These are phyloP conservation scores for Rhynchotus rufescens DNA, from an alignment of 2,797 vertebrate genomes.

Conservation along the genomic window DNA sequence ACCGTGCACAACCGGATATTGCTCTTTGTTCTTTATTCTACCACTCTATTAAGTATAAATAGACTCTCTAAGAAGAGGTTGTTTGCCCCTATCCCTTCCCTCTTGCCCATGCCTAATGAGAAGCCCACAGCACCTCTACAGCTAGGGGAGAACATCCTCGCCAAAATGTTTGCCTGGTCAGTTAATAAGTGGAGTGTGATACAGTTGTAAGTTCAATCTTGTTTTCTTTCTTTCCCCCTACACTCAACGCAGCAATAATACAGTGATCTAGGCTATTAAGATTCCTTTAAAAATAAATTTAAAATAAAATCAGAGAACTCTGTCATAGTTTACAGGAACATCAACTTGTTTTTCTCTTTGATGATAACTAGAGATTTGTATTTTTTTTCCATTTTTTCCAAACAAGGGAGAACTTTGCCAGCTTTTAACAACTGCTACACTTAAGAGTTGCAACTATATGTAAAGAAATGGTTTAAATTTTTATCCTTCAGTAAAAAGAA, in stretches of 20 bases:
- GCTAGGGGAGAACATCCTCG: neutral
- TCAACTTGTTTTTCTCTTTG: neutral
- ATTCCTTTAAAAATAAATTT: neutral
- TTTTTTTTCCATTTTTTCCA: neutral
- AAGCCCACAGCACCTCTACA: neutral
- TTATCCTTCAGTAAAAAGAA: neutral
- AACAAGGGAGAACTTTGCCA: neutral
- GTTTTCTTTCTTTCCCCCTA: neutral
- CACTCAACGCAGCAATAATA: neutral
- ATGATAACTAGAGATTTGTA: neutral
- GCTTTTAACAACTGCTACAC: neutral
- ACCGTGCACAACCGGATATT: rapidly evolving
- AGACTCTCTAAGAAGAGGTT: neutral
- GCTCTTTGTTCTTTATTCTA: neutral
- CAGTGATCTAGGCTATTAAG: neutral
- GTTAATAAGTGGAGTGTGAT: neutral
- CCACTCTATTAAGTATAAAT: neutral
- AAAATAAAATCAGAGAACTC: neutral
- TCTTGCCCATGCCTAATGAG: neutral
- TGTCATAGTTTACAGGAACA: constrained; percentile 1
- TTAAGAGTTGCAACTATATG: neutral
- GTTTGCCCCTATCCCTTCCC: neutral
- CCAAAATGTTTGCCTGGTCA: neutral
- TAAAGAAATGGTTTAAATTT: neutral
- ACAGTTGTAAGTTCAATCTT: neutral